phyloP scores from a whole-genome alignment of 2,797 vertebrate genomes.

The Darevskia mixta region DNA sequence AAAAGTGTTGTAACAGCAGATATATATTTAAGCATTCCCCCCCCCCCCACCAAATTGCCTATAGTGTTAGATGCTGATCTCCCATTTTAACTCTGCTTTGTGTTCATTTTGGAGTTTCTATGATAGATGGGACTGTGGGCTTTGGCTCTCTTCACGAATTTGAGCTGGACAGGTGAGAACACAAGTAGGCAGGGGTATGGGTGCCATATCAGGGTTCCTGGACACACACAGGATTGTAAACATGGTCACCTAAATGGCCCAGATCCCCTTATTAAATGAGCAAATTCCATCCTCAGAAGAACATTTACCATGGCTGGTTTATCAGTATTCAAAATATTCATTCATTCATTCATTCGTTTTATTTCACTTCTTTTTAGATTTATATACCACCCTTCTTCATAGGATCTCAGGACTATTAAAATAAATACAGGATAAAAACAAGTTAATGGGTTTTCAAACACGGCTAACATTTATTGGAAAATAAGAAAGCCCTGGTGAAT shows the following conservation, averaged over 20 bases:
- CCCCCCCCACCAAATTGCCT: neutral
- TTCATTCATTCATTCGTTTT: no score
- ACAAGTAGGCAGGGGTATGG: neutral
- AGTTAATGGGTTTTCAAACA: neutral
- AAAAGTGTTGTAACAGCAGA: neutral
- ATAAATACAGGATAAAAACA: no score
- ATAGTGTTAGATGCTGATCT: neutral
- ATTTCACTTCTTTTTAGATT: no score
- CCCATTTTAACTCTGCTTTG: neutral
- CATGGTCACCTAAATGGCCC: neutral
- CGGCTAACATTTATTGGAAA: neutral
- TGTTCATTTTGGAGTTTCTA: neutral
- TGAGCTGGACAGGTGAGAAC: neutral
- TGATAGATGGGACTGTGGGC: no score
- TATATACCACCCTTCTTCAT: no score
- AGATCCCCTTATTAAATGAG: neutral
- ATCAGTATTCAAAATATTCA: neutral
- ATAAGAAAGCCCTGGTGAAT: neutral
- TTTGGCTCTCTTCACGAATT: no score
- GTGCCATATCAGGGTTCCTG: no score
- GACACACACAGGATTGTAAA: no score
- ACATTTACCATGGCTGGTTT: neutral
- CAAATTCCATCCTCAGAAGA: neutral
- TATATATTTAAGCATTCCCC: neutral
- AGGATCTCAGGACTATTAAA: no score